Percentiles rank a stretch among this genome's conserved stretches.
These are phyloP conservation scores for Ctenodactylus gundi DNA, from an alignment of 2,113 vertebrate genomes.

Conservation along the genomic window DNA sequence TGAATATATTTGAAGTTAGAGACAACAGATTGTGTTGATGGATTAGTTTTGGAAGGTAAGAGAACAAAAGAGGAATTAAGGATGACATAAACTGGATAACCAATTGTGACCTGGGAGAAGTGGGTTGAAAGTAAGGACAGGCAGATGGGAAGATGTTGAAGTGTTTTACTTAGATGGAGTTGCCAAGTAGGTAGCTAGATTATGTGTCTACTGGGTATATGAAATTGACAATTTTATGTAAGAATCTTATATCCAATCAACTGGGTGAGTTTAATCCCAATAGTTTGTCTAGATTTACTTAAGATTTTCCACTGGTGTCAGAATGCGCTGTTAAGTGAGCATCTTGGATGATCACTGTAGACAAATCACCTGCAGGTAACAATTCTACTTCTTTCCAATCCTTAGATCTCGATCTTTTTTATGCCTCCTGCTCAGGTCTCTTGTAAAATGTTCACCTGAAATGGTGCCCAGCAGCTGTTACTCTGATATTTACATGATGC, in stretches of 20 bases:
- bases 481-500: background rate
- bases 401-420: background rate
- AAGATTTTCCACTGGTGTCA: background rate
- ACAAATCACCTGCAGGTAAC: background rate
- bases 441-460: constrained; percentile 12
- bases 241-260: background rate
- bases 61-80: background rate
- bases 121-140: background rate
- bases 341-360: background rate
- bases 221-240: background rate
- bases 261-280: background rate
- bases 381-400: background rate
- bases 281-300: background rate
- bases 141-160: background rate
- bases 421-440: background rate
- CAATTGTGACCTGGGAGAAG: background rate
- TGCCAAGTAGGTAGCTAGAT: background rate
- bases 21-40: background rate
- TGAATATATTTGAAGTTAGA: background rate
- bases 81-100: background rate
- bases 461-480: background rate
- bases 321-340: background rate
- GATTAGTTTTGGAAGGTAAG: background rate
- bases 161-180: background rate
- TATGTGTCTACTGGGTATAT: background rate